Base-by-base conservation (phyloP, 2,888 invertebrate species). In the Ptychoptera contaminata region DNA sequence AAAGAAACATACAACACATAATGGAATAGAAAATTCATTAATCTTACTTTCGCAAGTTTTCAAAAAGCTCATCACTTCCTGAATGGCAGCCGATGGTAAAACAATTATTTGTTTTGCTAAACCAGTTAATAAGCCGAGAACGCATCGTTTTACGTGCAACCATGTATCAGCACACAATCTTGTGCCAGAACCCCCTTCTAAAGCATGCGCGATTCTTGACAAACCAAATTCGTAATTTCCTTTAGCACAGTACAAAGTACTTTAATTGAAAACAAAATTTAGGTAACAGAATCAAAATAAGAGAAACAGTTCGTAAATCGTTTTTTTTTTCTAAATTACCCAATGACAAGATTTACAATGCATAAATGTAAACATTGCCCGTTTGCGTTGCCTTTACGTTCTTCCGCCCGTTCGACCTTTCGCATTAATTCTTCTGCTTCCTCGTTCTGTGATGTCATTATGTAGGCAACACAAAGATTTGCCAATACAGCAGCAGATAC, bases 221-320 rank as follows among this genome's bases (percentile, higher is more conserved):
- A 98, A 86, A 1, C 98, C 98, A 66, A 98, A 98, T 64, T 98
- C 97, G 57, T 93, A 98, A 67, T 98, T 98, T 1, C 94, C 94
- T 67, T 97, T 98, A 2, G 96, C 90, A 60, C 97, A 98, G 63
- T 98, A 98, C 34, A 98, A 67, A 0, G 97, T 98, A 11, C 79
- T 78, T 58, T 38, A 65, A 64, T 45, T 36, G 11, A 42, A 46
- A n/a, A 36, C n/a, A n/a, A n/a, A n/a, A n/a, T n/a, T n/a, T n/a
- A n/a, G n/a, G n/a, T n/a, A n/a, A n/a, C n/a, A n/a, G n/a, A n/a
- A n/a, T n/a, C n/a, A n/a, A n/a, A n/a, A n/a, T n/a, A n/a, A n/a
- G n/a, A n/a, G n/a, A n/a, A n/a, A n/a, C n/a, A n/a, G n/a, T n/a
- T n/a, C n/a, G n/a, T n/a, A n/a, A n/a, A n/a, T n/a, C n/a, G n/a